Conservation (phyloP, 2,888 invertebrate species). For the Tortrix viridana region DNA sequence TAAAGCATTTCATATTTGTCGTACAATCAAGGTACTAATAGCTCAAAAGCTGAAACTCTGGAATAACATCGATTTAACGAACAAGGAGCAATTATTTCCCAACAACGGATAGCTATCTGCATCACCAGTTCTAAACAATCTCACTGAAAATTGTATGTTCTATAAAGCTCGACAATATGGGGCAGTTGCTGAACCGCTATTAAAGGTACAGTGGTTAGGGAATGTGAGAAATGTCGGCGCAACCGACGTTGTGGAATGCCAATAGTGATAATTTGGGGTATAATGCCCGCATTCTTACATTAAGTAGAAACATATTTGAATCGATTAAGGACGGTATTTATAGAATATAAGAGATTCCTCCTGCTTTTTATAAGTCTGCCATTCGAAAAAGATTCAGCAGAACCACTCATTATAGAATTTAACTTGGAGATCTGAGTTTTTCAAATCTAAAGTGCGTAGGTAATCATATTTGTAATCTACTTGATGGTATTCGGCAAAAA, state of each 20-base stretch:
- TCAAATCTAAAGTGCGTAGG: too few relatives aligned
- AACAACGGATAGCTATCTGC: background rate
- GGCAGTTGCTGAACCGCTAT: slow-evolving; percentile 1
- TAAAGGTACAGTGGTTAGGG: slow-evolving; percentile 8
- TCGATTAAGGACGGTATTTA: slow-evolving; percentile 10
- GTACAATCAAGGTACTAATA: too few relatives aligned
- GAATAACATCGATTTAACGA: background rate
- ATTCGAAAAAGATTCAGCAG: too few relatives aligned
- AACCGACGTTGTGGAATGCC: slow-evolving; percentile 7
- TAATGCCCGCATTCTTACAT: slow-evolving; percentile 1
- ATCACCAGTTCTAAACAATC: slow-evolving; percentile 15
- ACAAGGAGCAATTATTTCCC: background rate
- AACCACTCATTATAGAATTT: too few relatives aligned
- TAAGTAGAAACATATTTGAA: slow-evolving; percentile 10
- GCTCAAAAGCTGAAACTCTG: background rate
- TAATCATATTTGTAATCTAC: too few relatives aligned
- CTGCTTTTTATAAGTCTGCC: background rate
- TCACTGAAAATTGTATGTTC: background rate
- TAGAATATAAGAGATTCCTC: background rate
- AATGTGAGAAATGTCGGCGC: slow-evolving; percentile 8
- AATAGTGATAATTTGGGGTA: slow-evolving; percentile 15
- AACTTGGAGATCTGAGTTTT: too few relatives aligned
- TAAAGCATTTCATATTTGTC: too few relatives aligned
- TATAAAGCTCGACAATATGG: background rate
- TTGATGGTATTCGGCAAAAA: too few relatives aligned